phyloP scores from a whole-genome alignment of 2,113 vertebrate genomes.

The Platichthys flesus region DNA sequence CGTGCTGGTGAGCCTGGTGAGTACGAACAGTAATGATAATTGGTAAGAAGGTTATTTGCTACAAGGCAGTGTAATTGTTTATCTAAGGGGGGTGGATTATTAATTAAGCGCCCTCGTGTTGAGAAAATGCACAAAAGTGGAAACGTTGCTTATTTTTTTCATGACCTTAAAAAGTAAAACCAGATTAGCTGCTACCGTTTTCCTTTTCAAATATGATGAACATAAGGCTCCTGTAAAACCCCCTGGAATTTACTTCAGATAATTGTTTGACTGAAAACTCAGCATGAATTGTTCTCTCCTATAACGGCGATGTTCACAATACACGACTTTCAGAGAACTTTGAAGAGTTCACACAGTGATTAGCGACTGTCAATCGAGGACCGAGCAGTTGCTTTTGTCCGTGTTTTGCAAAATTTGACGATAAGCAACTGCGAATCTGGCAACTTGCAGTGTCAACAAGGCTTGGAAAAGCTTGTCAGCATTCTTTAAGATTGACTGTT shows the following conservation, averaged over 20 bases:
- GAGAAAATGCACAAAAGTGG: not conserved
- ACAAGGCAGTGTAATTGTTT: not conserved
- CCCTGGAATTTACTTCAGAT: not conserved
- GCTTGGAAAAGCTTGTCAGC: not conserved
- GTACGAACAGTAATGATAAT: slow-evolving; percentile 60
- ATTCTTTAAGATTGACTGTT: not conserved
- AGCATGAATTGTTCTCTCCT: too few relatives aligned
- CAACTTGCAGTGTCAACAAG: not conserved
- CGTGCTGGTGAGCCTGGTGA: slow-evolving; percentile 87
- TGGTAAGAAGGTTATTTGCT: not conserved
- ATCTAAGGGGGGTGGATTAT: not conserved
- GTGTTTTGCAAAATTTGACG: not conserved
- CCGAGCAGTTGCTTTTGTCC: too few relatives aligned
- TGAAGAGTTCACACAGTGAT: not conserved
- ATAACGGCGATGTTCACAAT: too few relatives aligned
- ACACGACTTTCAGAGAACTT: too few relatives aligned
- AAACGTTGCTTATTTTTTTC: not conserved
- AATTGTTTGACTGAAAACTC: not conserved
- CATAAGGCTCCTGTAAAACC: not conserved
- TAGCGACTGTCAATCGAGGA: too few relatives aligned
- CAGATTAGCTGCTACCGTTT: too few relatives aligned
- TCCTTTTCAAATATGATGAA: too few relatives aligned
- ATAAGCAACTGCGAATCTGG: too few relatives aligned
- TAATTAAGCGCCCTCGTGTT: too few relatives aligned
- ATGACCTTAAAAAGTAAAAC: too few relatives aligned